Evolutionary conservation across 2,113 vertebrate genomes (phyloP), one percentile per base, ranked within the genome.

Genomic region (Clarias macrocephalus): DNA sequence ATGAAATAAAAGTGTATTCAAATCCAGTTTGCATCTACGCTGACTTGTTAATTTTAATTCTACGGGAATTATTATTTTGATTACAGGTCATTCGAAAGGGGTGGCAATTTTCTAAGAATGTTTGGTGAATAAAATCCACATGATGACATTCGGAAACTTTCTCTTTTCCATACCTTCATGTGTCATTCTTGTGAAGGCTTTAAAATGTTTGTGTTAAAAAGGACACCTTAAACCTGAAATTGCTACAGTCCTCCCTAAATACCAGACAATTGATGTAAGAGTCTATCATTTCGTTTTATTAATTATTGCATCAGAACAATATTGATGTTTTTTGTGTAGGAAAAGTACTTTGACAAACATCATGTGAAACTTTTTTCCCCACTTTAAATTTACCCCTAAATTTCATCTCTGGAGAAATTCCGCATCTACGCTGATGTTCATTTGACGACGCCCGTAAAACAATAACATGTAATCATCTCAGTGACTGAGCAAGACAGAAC

Each of bases 1-100:
- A 88, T 80, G 33, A 86, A 94, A 94, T 92, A 94, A 93, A 93
- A 95, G 90, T 89, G 21, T 63, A 73, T 80, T 37, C 48, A 75
- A 86, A 90, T 37, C 56, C 79, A 80, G 79, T 21, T 33, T 60
- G 57, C 10, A 80, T 60, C 9, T 23, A 60, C 56, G 23, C 19
- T 80, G 79, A 80, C 57, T 80, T 80, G 15, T 80, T 80, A 2
- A 80, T 80, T 37, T 60, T 11, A 80, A 60, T 60, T 23, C 5
- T 21, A 60, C 37, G 10, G 11, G 33, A 7, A 13, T 25, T 52
- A 4, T 48, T 9, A 16, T n/a, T 54, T 48, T n/a, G 13, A n/a
- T 3, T 77, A 3, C 16, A 12, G 73, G 21, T 77, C 28, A n/a
- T 3, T 56, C 21, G 54, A 76, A 52, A 23, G 5, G 13, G 30